Evolutionary conservation across 2,113 vertebrate species (phyloP).

Genomic region (Cynocephalus volans): DNA sequence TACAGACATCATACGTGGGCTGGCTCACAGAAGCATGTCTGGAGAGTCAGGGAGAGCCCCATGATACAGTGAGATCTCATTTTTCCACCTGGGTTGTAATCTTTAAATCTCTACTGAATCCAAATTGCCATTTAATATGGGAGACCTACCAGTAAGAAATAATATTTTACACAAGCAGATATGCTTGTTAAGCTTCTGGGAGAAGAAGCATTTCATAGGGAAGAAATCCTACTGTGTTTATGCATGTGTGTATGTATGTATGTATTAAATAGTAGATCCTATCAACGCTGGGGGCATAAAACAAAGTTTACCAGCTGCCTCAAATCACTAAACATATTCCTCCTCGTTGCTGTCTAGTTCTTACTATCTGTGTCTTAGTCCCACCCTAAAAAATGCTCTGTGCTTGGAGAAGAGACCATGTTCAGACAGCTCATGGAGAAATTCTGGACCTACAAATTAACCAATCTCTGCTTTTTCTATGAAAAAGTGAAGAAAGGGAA

Average conservation of each 20-base stretch:
- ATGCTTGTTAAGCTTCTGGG: constrained; percentile 58
- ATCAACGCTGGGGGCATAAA: not conserved
- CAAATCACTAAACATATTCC: not conserved
- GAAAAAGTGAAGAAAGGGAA: not conserved
- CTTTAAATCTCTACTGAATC: constrained; percentile 62
- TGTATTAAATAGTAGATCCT: not conserved
- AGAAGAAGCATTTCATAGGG: constrained; percentile 71
- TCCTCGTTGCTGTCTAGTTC: not conserved
- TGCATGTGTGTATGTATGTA: not conserved
- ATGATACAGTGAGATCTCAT: constrained; percentile 23
- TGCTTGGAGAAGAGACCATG: not conserved
- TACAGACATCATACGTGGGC: not conserved
- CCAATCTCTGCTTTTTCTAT: not conserved
- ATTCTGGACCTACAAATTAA: not conserved
- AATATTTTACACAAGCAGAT: constrained; percentile 82
- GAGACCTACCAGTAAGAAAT: constrained; percentile 84
- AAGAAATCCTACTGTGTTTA: not conserved
- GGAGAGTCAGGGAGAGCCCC: not conserved
- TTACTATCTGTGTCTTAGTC: not conserved
- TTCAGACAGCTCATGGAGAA: not conserved
- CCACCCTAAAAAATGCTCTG: not conserved
- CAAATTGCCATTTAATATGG: constrained; percentile 70
- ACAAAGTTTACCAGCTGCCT: not conserved
- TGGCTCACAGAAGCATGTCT: not conserved
- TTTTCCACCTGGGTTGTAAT: constrained; percentile 37